These are phyloP conservation scores for Hylyphantes graminicola DNA, from an alignment of 1,140 invertebrate genomes.

Conservation along the genomic window DNA sequence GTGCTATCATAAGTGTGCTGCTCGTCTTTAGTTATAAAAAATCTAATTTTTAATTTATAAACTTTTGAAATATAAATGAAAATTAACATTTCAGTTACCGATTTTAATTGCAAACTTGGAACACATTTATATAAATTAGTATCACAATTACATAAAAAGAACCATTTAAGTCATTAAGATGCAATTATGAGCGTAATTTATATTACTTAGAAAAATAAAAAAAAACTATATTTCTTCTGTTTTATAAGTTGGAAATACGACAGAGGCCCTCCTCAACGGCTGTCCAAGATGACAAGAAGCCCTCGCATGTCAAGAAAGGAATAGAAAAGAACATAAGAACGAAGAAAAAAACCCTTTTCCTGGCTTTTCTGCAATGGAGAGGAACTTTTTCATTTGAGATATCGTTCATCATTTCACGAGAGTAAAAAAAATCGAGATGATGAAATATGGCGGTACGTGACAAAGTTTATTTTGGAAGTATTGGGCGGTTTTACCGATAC, in stretches of 20 bases:
- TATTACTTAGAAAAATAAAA: too few relatives aligned
- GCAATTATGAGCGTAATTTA: too few relatives aligned
- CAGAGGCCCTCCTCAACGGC: conserved; percentile 17
- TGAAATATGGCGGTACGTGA: conserved; percentile 38
- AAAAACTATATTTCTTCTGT: not conserved
- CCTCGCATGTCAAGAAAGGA: not conserved
- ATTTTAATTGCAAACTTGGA: too few relatives aligned
- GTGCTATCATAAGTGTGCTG: too few relatives aligned
- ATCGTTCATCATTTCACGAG: conserved; percentile 25
- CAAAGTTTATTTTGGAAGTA: conserved; percentile 36
- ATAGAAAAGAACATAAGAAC: conserved; percentile 7
- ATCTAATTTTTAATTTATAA: too few relatives aligned
- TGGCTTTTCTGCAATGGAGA: conserved; percentile 10
- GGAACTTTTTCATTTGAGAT: conserved; percentile 42
- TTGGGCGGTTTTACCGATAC: conserved; percentile 37
- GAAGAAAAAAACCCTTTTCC: conserved; percentile 31
- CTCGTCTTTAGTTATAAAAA: too few relatives aligned
- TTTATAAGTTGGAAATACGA: not conserved
- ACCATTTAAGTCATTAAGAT: too few relatives aligned
- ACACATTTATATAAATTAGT: too few relatives aligned
- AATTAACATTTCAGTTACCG: too few relatives aligned
- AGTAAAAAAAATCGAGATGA: conserved; percentile 11
- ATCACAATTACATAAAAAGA: too few relatives aligned
- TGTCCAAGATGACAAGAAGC: conserved; percentile 31
- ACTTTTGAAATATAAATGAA: too few relatives aligned